These are phyloP conservation scores for Dicerorhinus sumatrensis DNA, from an alignment of 2,113 vertebrate species.

Conservation along the genomic window DNA sequence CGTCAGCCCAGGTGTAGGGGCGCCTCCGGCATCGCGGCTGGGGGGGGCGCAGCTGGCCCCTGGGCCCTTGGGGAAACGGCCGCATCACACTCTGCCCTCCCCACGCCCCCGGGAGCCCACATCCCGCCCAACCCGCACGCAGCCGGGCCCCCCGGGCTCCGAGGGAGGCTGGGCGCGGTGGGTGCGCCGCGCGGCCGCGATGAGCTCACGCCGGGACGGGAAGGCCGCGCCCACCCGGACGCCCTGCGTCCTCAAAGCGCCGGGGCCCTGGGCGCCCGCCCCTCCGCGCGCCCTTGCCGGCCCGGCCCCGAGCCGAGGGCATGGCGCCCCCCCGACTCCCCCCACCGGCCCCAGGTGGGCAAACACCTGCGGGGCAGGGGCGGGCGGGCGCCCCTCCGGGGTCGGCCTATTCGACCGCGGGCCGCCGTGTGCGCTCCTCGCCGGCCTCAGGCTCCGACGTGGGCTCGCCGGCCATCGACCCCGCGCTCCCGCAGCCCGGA, in stretches of 20 bases:
- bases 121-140: too few relatives aligned
- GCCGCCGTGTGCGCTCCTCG: fast-evolving
- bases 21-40: fast-evolving
- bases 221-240: background rate
- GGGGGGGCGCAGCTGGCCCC: background rate
- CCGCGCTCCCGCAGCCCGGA: background rate
- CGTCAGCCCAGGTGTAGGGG: background rate
- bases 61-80: fast-evolving
- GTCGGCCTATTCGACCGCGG: too few relatives aligned
- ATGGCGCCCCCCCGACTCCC: too few relatives aligned
- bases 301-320: background rate
- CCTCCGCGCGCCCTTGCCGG: background rate
- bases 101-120: too few relatives aligned
- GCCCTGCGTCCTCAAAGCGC: background rate
- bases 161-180: background rate
- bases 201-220: background rate
- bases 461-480: fast-evolving
- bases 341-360: background rate
- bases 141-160: background rate
- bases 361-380: background rate
- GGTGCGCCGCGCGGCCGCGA: background rate
- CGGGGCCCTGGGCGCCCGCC: background rate
- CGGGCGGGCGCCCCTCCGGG: background rate
- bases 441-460: fast-evolving
- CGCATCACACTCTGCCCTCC: background rate